phyloP scores from a whole-genome alignment of 2,888 invertebrate species.

The Xylota segnis region DNA sequence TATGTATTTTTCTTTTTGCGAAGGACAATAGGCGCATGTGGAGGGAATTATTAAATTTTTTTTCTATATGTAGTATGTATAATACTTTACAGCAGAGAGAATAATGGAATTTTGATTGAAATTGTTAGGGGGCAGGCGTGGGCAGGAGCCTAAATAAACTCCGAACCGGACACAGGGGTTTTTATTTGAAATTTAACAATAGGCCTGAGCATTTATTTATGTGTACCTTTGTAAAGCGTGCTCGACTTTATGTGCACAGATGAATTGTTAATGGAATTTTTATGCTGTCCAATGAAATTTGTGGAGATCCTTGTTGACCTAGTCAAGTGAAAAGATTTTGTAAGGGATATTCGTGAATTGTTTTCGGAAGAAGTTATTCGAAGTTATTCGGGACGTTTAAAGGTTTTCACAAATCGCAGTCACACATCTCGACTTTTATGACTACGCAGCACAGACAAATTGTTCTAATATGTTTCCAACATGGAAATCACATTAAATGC shows the following conservation, averaged over 20 bases:
- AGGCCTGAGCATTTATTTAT: constrained; percentile 2
- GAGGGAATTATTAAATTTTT: constrained; percentile 32
- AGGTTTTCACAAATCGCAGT: too few relatives aligned
- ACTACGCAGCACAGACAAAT: too few relatives aligned
- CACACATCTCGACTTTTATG: too few relatives aligned
- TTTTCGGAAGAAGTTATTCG: too few relatives aligned
- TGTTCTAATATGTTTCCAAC: too few relatives aligned
- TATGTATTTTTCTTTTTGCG: neutral
- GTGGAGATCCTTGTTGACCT: constrained; percentile 13
- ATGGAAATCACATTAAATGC: too few relatives aligned
- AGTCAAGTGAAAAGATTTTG: constrained; percentile 21
- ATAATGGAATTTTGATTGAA: constrained; percentile 73
- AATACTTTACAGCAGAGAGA: constrained; percentile 6
- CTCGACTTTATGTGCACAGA: neutral
- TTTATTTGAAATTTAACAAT: constrained; percentile 46
- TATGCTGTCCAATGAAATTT: neutral
- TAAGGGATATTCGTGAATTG: too few relatives aligned
- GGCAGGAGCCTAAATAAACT: constrained; percentile 44
- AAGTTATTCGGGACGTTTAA: too few relatives aligned
- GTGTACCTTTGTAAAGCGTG: neutral
- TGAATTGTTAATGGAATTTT: constrained; percentile 16
- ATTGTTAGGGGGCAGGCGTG: constrained; percentile 13
- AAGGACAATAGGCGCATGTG: constrained; percentile 56
- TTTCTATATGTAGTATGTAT: neutral
- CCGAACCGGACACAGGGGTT: constrained; percentile 2